Base-by-base conservation (phyloP, 2,797 vertebrate species). In the Enteromius viviparus region DNA sequence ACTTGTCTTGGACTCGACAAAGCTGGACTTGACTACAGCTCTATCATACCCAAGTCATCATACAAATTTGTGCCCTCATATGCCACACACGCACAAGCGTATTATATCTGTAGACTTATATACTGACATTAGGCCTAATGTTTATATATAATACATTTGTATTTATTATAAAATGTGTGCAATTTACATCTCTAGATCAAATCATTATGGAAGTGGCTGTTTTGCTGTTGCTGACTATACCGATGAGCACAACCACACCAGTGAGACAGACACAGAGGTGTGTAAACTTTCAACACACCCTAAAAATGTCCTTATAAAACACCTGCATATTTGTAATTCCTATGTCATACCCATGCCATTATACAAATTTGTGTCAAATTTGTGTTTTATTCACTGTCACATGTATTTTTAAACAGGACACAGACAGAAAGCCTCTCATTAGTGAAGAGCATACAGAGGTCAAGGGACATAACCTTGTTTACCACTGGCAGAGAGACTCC, bases 181-280 rank as follows among this genome's bases (percentile, higher is more conserved):
- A 51, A 53, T 6, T 76, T 62, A 71, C 19, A 85, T 60, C 78
- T 8, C 66, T 51, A 94, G 94, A 90, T 53, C 74, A 75, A 17
- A 80, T 55, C 85, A 89, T 91, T 88, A 93, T 95, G 93, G 90
- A 91, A 90, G 91, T 92, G 90, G 88, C 87, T 55, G 81, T 94
- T 84, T 85, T 94, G 81, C 84, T 94, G 88, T 88, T 95, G 74
- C 87, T 94, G 82, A 92, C 79, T 78, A 84, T 92, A 80, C 80
- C 91, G 81, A 77, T 93, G 85, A 92, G 85, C 17, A 70, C 83
- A 81, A 91, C 93, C 76, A 87, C 87, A 32, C 89, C 90, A 47
- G 78, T 93, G 29, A 89, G 84, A 90, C 53, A 78, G 66, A 47
- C 42, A 49, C 69, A 26, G 29, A 85, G 88, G 89, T 91, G 55